A percentile compares a stretch with the other conserved stretches of the same genome.
Conservation (phyloP, 2,888 invertebrate species). For the Stramonita haemastoma region DNA sequence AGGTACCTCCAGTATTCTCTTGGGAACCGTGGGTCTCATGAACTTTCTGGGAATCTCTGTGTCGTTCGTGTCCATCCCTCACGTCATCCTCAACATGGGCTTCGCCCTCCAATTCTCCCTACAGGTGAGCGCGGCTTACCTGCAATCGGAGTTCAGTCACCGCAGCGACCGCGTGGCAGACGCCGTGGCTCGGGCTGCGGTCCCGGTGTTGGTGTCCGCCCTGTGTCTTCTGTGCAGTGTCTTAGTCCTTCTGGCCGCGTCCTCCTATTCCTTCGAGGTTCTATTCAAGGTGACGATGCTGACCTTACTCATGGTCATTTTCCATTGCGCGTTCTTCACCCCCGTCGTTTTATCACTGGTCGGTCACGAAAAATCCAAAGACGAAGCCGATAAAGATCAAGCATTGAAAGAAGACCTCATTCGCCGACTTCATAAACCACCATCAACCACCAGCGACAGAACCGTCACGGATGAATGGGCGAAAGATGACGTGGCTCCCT, state of each 20-base stretch:
- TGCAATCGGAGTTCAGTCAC: conserved; percentile 47
- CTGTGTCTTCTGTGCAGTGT: conserved; percentile 58
- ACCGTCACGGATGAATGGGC: background rate
- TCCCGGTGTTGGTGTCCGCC: conserved; percentile 56
- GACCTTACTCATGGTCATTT: background rate
- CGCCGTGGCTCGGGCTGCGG: conserved; percentile 53
- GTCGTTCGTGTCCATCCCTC: conserved; percentile 70
- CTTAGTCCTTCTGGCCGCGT: conserved; percentile 50
- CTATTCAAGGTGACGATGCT: conserved; percentile 35
- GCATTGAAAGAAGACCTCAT: background rate
- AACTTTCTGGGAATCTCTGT: conserved; percentile 62
- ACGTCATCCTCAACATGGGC: conserved; percentile 69
- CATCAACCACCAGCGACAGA: too few relatives aligned
- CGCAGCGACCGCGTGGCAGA: conserved; percentile 48
- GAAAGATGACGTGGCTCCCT: background rate
- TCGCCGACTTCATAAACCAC: background rate
- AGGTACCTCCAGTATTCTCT: conserved; percentile 63
- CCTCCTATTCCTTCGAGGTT: conserved; percentile 54
- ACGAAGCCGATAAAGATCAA: conserved; percentile 7
- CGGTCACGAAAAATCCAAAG: conserved; percentile 38
- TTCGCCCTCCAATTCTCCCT: conserved; percentile 68
- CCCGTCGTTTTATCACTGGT: conserved; percentile 17
- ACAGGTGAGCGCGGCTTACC: conserved; percentile 61
- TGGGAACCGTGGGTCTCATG: conserved; percentile 68
- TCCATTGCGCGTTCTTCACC: conserved; percentile 23